These are phyloP conservation scores for Polydrusus tereticollis DNA, from an alignment of 2,888 invertebrate genomes.

Conservation along the genomic window DNA sequence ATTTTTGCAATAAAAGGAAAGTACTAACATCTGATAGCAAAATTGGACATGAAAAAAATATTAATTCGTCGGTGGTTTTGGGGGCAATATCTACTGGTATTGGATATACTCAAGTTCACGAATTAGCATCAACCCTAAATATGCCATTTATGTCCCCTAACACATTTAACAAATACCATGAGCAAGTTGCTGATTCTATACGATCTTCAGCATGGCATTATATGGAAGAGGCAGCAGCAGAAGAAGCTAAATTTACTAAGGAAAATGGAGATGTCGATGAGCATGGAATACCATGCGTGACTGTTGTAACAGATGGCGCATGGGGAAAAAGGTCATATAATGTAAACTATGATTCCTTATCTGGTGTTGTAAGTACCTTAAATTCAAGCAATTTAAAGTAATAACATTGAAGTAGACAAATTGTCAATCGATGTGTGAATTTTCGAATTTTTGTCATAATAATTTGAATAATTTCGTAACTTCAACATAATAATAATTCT, in stretches of 20 bases:
- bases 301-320: constrained; percentile 57
- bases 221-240: constrained; percentile 21
- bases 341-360: constrained; percentile 57
- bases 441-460: too few relatives aligned
- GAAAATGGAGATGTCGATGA: constrained; percentile 16
- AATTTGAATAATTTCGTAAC: too few relatives aligned
- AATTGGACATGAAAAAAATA: not conserved
- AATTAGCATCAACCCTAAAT: constrained; percentile 22
- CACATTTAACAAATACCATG: constrained; percentile 22
- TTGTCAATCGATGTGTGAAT: too few relatives aligned
- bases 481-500: too few relatives aligned
- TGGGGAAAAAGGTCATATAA: constrained; percentile 55
- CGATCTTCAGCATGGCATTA: constrained; percentile 4
- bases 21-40: not conserved
- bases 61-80: constrained; percentile 21
- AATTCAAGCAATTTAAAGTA: not conserved
- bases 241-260: constrained; percentile 23
- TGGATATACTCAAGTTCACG: constrained; percentile 13
- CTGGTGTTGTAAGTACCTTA: constrained; percentile 41
- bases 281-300: constrained; percentile 40
- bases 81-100: constrained; percentile 28
- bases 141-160: constrained; percentile 27
- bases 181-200: constrained; percentile 20
- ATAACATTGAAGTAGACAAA: not conserved
- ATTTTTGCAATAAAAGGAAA: not conserved